Base-by-base conservation (phyloP, 2,888 invertebrate genomes). In the Cephalotes varians region DNA sequence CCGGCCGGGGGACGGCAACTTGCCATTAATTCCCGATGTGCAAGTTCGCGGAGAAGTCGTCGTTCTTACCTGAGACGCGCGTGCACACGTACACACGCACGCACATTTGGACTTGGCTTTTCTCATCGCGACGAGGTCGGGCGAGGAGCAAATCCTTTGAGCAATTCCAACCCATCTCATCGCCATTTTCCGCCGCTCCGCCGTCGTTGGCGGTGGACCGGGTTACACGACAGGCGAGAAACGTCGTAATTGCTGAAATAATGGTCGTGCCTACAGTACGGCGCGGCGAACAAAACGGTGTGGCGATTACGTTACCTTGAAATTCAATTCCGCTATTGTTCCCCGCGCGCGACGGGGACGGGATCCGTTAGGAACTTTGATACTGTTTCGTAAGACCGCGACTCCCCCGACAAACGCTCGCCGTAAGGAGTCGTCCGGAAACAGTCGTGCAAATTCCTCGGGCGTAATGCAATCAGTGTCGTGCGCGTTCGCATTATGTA, bases 241-340 rank as follows among this genome's bases (percentile, higher is more conserved):
- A 76, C 84, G 86, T 81, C 71, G 86, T 89, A 89, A 91, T 91
- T 90, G 85, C 85, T 86, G 84, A 86, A 89, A 88, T 88, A 90
- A 91, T 87, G 83, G 83, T 82, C 73, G n/a, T 37, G 82, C 79
- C 81, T 80, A 64, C 65, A 76, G 64, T 60, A 83, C 31, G 67
- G 54, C 67, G 81, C 28, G 65, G 49, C 54, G 64, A 72, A 72
- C 71, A 81, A 86, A 86, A 82, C 73, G 83, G 60, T 54, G 71
- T 54, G 71, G 79, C 81, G 77, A 82, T 86, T 82, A 85, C 84
- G 64, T 60, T 82, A 65, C 64, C 51, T 51, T 65, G 79, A 77
- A 90, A 90, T 87, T 90, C 83, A 86, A 90, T 88, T 87, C 71
- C 76, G 60, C 62, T 76, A 62, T 76, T 74, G 85, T 73, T 51